Base-by-base conservation (phyloP, 2,113 vertebrate genomes). In the Suricata suricatta region DNA sequence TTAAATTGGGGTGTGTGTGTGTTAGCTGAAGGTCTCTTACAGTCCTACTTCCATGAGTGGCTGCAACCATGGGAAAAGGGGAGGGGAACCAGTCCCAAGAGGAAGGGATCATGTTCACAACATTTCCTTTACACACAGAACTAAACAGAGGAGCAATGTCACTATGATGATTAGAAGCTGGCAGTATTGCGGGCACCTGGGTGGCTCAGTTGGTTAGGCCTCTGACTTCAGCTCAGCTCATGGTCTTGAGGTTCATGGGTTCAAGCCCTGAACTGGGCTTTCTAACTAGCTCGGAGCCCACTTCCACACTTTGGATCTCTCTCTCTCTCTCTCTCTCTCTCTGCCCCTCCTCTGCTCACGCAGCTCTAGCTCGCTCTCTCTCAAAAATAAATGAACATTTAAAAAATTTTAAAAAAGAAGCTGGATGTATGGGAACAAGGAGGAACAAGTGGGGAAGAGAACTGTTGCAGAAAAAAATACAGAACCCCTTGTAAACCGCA, bases 141-240 rank as follows among this genome's bases (percentile, higher is more conserved):
- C 88, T 95, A 76, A 90, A 96, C 90, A 52, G 79, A 97, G 54
- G 90, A 96, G 92, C 94, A 96, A 85, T 93, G 71, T 93, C 87
- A 93, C 87, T 90, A 76, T 17, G 63, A 54, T 76, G 54, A 83
- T 74, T 80, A 97, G 68, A 79, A 54, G 69, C 50, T 41, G 76
- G 85, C 68, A 38, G 21, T 38, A 44, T 35, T 76, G 92, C 35
- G 57, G 21, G 57, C 57, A 60, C 57, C 21, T 60, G 57, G 19
- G 8, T 60, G 57, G 8, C 57, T 60, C 57, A 23, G 57, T 23
- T 21, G 8, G 57, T 60, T 60, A 60, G 17, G 57, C 57, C 23
- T 60, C 57, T 23, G 57, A 60, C 57, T 60, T 60, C 57, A 60
- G 57, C 21, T 23, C 57, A 60, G 57, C 17, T 60, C 57, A 60